Percentiles rank a stretch among this genome's conserved stretches.
Evolutionary conservation across 2,888 invertebrate species (phyloP).

Genomic region (Metacarcinus magister): DNA sequence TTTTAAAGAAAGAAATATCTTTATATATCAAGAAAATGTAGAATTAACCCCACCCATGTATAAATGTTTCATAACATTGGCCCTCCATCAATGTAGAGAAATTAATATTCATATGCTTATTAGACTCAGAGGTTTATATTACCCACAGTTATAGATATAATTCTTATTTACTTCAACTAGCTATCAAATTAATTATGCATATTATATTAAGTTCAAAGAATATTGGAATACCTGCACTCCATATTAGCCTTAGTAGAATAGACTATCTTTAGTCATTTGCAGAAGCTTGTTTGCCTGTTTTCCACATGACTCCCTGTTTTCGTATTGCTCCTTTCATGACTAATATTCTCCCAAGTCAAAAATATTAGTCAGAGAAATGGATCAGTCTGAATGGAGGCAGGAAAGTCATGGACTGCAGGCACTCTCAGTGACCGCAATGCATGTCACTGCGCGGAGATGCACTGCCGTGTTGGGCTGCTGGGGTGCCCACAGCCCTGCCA

Average conservation of each 20-base stretch:
- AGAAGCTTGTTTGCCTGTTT: slow-evolving; percentile 62
- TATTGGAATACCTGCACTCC: slow-evolving; percentile 67
- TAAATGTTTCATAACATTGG: slow-evolving; percentile 77
- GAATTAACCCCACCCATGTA: slow-evolving; percentile 67
- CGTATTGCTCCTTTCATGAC: slow-evolving; percentile 33
- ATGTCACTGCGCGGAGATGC: slow-evolving; percentile 49
- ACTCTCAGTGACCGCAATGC: slow-evolving; percentile 41
- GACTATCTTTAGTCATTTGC: slow-evolving; percentile 65
- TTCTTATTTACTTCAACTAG: slow-evolving; percentile 70
- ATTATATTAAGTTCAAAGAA: slow-evolving; percentile 72
- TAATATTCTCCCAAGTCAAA: slow-evolving; percentile 50
- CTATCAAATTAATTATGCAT: slow-evolving; percentile 68
- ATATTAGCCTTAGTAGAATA: slow-evolving; percentile 76
- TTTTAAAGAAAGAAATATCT: slow-evolving; percentile 69
- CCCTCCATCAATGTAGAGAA: slow-evolving; percentile 71
- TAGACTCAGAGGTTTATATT: slow-evolving; percentile 71
- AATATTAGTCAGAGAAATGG: slow-evolving; percentile 52
- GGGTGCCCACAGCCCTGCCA: neutral
- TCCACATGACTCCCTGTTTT: slow-evolving; percentile 8
- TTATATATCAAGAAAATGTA: slow-evolving; percentile 75
- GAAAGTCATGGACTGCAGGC: neutral
- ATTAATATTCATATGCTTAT: slow-evolving; percentile 75
- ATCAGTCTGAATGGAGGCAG: neutral
- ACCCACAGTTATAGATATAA: slow-evolving; percentile 72
- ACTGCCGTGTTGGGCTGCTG: slow-evolving; percentile 14